Evolutionary conservation across 2,888 invertebrate species (phyloP).

Genomic region (Melipona beecheii): DNA sequence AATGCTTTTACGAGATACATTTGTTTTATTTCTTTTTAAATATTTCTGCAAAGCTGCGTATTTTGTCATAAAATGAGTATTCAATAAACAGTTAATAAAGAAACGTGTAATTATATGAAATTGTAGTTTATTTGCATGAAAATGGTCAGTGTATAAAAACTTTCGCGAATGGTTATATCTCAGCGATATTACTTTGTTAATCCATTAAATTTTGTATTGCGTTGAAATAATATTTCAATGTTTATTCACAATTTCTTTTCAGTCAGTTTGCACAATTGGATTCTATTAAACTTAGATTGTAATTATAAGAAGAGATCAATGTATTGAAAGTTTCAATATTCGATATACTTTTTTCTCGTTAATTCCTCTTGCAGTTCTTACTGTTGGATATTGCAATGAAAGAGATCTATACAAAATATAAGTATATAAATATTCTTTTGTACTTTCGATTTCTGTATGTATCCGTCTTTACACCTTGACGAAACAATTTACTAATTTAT

Average conservation of each 20-base stretch:
- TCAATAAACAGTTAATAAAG: not conserved
- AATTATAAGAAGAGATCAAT: not conserved
- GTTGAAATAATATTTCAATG: not conserved
- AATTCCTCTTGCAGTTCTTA: not conserved
- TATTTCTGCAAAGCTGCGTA: not conserved
- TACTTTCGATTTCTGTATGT: not conserved
- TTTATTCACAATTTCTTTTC: not conserved
- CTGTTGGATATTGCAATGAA: too few relatives aligned
- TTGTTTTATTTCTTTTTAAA: not conserved
- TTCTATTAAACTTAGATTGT: not conserved
- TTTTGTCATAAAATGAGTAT: not conserved
- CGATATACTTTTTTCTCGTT: not conserved
- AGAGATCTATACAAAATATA: too few relatives aligned
- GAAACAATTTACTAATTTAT: not conserved
- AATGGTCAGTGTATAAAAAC: not conserved
- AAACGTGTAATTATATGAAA: not conserved
- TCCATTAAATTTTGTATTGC: not conserved
- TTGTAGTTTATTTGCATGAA: not conserved
- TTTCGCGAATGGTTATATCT: not conserved
- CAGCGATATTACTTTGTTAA: not conserved
- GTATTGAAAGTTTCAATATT: not conserved
- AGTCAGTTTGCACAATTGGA: not conserved
- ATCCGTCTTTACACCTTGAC: not conserved
- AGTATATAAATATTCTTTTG: too few relatives aligned
- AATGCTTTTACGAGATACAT: not conserved